These are phyloP conservation scores for Atrina japonica DNA, from an alignment of 2,888 invertebrate species.

Conservation along the genomic window DNA sequence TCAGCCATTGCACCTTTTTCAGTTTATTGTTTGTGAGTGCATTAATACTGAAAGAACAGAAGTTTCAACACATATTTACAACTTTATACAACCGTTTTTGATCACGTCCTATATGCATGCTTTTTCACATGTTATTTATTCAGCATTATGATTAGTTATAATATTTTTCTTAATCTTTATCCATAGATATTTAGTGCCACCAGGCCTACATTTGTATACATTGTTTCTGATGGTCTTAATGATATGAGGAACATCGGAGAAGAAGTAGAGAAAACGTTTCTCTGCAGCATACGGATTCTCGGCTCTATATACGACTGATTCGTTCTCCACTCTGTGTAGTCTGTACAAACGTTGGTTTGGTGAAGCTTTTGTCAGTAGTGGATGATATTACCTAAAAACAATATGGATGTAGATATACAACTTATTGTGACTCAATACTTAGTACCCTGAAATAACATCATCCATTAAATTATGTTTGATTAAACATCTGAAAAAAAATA, in stretches of 20 bases:
- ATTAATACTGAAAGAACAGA: not conserved
- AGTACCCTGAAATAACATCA: no score
- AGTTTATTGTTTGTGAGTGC: no score
- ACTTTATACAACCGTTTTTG: not conserved
- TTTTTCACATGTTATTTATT: no score
- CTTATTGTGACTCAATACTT: no score
- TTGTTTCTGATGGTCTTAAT: constrained; percentile 20
- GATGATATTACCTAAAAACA: constrained; percentile 14
- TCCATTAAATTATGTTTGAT: no score
- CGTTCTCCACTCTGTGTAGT: constrained; percentile 6
- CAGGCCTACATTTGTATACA: constrained; percentile 20
- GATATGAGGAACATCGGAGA: constrained; percentile 13
- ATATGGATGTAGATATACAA: no score
- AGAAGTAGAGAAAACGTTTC: constrained; percentile 3
- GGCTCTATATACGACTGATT: not conserved
- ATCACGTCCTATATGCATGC: not conserved
- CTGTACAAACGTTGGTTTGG: constrained; percentile 18
- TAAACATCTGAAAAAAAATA: no score
- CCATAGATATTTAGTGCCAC: constrained; percentile 19
- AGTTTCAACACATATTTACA: not conserved
- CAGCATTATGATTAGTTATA: no score
- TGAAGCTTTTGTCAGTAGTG: constrained; percentile 20
- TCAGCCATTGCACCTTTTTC: no score
- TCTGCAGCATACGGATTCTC: constrained; percentile 1
- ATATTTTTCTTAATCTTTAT: no score